Percentiles rank a stretch among this genome's conserved stretches.
phyloP scores from a whole-genome alignment of 2,113 vertebrate species.

The Lophotis ruficrista region DNA sequence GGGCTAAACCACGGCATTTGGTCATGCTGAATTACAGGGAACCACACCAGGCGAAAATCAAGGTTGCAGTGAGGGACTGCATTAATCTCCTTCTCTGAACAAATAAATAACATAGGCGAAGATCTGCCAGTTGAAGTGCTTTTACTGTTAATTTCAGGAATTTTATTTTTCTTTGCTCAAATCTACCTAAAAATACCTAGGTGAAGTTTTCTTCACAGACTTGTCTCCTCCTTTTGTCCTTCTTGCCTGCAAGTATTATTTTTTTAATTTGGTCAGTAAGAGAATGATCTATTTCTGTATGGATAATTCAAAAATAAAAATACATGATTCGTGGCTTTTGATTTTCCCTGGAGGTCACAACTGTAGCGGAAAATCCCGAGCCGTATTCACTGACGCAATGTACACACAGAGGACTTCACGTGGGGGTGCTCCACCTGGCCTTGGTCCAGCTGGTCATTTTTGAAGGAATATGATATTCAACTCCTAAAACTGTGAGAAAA shows the following conservation, averaged over 20 bases:
- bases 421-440: slow-evolving; percentile 1
- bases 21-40: not conserved
- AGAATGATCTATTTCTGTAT: not conserved
- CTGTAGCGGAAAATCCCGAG: not conserved
- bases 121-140: not conserved
- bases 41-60: not conserved
- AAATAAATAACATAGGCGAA: not conserved
- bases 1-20: too few relatives aligned
- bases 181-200: not conserved
- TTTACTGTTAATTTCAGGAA: not conserved
- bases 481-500: not conserved
- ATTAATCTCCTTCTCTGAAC: not conserved
- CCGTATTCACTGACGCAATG: not conserved
- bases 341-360: not conserved
- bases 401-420: not conserved
- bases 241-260: not conserved
- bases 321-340: not conserved
- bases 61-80: rapidly evolving
- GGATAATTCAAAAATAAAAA: not conserved
- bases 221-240: not conserved
- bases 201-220: not conserved
- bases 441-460: not conserved
- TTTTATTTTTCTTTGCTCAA: not conserved
- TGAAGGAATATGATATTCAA: not conserved
- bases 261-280: not conserved